Evolutionary conservation across 2,797 vertebrate genomes (phyloP), one percentile per base, ranked within the genome.

Genomic region (Cynopterus sphinx): DNA sequence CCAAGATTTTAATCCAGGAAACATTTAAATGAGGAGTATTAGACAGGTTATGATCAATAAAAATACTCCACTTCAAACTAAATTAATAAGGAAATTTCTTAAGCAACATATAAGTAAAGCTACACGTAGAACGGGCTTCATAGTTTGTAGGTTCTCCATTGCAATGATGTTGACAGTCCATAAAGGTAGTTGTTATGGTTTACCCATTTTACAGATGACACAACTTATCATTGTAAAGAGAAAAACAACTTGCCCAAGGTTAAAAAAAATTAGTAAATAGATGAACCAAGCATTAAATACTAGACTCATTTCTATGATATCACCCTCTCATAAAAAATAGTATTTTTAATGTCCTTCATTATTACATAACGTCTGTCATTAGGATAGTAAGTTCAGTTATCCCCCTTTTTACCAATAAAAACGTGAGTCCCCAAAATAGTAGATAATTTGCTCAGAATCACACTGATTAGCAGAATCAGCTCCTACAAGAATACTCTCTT

Each of bases 401-500:
- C 2, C 17, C 7, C 17, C 0, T 75, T 78, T 78, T 49, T 3
- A 31, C 26, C 31, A 63, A 5, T 21, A 90, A 70, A 55, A 70
- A 61, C 28, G 16, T 0, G 22, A 91, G 17, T 12, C 67, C 84
- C 28, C 24, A 73, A 77, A 57, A 21, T 13, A 33, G 53, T 17
- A 43, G 39, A 12, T 39, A 21, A 33, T 3, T 65, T 68, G 2
- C 49, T 19, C 19, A 13, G 15, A 10, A 4, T 6, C 59, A 63
- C 26, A 26, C 26, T 43, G 28, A 2, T 46, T 12, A 15, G 17
- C 3, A 16, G 49, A 17, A 17, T 55, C 5, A 81, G 6, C 19
- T 16, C 28, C 12, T 10, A 5, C 16, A 41, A 0, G 2, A 2
- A 9, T 1, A 1, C 9, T 12, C 5, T 9, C 26, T 43, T 8